Base-by-base conservation (phyloP, 2,797 vertebrate species). In the Catamblyrhynchus diadema region DNA sequence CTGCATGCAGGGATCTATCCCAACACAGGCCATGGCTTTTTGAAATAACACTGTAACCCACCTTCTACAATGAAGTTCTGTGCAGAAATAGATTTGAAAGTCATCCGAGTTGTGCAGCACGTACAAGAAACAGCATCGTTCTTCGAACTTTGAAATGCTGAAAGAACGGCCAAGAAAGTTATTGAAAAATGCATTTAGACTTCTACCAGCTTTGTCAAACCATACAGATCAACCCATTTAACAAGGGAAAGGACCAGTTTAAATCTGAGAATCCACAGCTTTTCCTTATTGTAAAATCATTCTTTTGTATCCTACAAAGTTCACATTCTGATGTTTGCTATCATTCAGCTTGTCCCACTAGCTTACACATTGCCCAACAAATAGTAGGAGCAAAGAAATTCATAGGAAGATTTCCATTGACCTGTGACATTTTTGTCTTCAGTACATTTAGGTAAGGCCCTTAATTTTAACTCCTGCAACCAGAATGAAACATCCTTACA, bases 1-100 rank as follows among this genome's bases (percentile, higher is more conserved):
- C 35, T 9, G 41, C 30, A 35, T 19, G 37, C 44, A 89, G 88
- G 33, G 16, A 18, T 57, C 30, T 25, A 77, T 6, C 22, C 32
- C 25, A 89, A 30, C n/a, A 50, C 17, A 92, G 13, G 20, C 45
- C 15, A 4, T n/a, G 42, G 27, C 19, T 56, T 44, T 42, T 71
- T n/a, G 24, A 82, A 87, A 69, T 44, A 86, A 67, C 33, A 89
- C 82, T 8, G 89, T 50, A 65, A 95, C 98, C 10, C 86, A 99
- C 99, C 98, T 99, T 98, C 99, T 99, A 97, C 99, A 99, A 95
- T 99, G 99, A 94, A 99, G 98, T 97, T 99, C 99, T 45, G 99
- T 99, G 94, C 99, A 99, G 98, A 99, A 99, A 94, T 99, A 99
- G 97, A 99, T 99, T 97, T 99, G 99, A 96, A 99, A 99, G 97